Base-by-base conservation (phyloP, 2,113 vertebrate species). In the Mastomys natalensis region DNA sequence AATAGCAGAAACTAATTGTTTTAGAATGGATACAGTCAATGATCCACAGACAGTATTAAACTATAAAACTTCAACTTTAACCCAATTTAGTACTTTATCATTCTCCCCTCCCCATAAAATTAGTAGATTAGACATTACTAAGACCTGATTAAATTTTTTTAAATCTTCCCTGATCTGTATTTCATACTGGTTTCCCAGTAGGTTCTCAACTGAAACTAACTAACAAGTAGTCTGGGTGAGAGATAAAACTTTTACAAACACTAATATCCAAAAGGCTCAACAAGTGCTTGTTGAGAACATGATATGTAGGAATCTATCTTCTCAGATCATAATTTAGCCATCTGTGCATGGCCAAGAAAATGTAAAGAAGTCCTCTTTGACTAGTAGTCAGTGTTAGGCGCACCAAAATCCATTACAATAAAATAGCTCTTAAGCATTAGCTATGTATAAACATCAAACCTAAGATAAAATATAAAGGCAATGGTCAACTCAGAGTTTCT, bases 51-150 rank as follows among this genome's bases (percentile, higher is more conserved):
- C 51, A 85, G 43, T 87, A 85, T 87, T 34, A 95, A 97, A 95
- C 86, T 95, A n/a, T 51, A 90, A 93, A 87, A 31, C 82, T 96
- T 97, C 87, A 95, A 77, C 80, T 40, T 90, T 97, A 94, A 88
- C 95, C 70, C 89, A 95, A 81, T 97, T 93, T 91, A 64, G 78
- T 64, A 58, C 45, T 88, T 95, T 95, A 91, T 62, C 43, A 43
- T 82, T 80, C 73, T 24, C 21, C 81, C 87, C 78, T 55, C n/a
- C 90, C 87, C 90, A 43, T 89, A 45, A 68, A 94, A 95, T 91
- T 70, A 91, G 5, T 80, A 64, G 34, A 95, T 90, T 87, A 58
- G 73, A 60, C 40, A 86, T 81, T 90, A 96, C 84, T 84, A 95
- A 91, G 77, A 45, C 55, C 87, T 95, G 90, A 95, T 87, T 93